phyloP scores from a whole-genome alignment of 1,140 invertebrate genomes.

The Drosophila nebulosa region DNA sequence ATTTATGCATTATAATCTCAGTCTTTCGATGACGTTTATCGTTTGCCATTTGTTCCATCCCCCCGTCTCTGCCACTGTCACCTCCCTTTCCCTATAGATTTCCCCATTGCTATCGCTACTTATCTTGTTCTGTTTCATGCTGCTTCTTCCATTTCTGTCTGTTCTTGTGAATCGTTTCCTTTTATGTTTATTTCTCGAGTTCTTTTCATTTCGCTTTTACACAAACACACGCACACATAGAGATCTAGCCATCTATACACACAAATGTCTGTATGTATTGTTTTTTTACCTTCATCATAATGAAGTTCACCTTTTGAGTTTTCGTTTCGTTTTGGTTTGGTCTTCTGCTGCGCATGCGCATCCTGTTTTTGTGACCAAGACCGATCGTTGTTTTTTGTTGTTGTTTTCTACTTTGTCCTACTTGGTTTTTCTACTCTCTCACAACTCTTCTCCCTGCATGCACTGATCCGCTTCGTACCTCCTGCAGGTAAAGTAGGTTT shows the following conservation, averaged over 20 bases:
- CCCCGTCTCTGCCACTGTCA: not conserved
- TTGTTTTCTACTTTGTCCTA: constrained; percentile 54
- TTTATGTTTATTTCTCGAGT: constrained; percentile 76
- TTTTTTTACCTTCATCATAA: constrained; percentile 40
- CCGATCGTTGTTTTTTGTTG: constrained; percentile 6
- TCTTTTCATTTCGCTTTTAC: constrained; percentile 73
- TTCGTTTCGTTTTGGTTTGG: constrained; percentile 29
- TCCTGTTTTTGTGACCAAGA: constrained; percentile 64
- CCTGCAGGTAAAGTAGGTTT: not conserved
- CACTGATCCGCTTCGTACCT: constrained; percentile 18
- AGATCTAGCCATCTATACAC: constrained; percentile 7
- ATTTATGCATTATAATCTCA: constrained; percentile 75
- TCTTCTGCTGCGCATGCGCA: constrained; percentile 62
- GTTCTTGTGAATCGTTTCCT: constrained; percentile 62
- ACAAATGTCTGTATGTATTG: constrained; percentile 23
- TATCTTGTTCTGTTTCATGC: constrained; percentile 53
- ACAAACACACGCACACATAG: not conserved
- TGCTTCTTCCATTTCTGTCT: constrained; percentile 52
- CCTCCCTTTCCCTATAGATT: constrained; percentile 7
- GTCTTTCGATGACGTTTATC: constrained; percentile 68
- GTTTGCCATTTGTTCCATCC: constrained; percentile 51
- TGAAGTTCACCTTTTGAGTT: constrained; percentile 65
- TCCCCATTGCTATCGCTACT: constrained; percentile 33
- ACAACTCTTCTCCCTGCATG: not conserved
- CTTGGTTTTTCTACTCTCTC: constrained; percentile 13